Evolutionary conservation across 2,888 invertebrate species (phyloP).

Genomic region (Diadromus collaris): DNA sequence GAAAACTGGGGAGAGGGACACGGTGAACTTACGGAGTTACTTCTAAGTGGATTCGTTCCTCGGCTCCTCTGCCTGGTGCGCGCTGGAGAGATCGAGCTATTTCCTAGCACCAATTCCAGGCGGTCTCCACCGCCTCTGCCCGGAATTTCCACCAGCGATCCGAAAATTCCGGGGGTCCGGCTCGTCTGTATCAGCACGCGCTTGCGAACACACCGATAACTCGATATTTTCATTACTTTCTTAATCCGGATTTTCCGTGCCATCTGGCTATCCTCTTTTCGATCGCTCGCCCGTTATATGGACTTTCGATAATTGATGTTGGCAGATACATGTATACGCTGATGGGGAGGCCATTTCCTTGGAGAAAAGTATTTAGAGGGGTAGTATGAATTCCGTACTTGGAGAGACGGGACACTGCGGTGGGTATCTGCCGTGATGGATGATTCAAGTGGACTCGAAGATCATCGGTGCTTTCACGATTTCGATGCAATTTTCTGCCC

Average conservation of each 20-base stretch:
- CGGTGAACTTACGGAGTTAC: conserved; percentile 51
- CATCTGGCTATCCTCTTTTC: conserved; percentile 69
- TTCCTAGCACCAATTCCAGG: conserved; percentile 51
- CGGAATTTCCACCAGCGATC: conserved; percentile 39
- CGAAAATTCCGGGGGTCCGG: conserved; percentile 40
- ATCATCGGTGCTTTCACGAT: too few species aligned
- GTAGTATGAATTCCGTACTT: background rate
- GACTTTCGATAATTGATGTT: conserved; percentile 50
- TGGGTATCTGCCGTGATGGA: too few species aligned
- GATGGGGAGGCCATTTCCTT: background rate
- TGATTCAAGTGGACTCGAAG: too few species aligned
- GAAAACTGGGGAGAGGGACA: conserved; percentile 24
- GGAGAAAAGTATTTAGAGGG: background rate
- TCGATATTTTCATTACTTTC: conserved; percentile 75
- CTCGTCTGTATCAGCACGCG: background rate
- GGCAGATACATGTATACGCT: background rate
- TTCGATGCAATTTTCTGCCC: too few species aligned
- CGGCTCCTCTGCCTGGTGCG: conserved; percentile 9
- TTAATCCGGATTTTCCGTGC: conserved; percentile 76
- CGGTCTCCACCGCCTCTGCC: conserved; percentile 39
- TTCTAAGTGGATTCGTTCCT: conserved; percentile 65
- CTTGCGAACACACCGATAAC: conserved; percentile 56
- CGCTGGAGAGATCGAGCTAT: conserved; percentile 37
- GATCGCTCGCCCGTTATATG: conserved; percentile 14
- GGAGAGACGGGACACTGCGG: background rate